Conservation (phyloP, 2,797 vertebrate species). For the Phataginus tricuspis region DNA sequence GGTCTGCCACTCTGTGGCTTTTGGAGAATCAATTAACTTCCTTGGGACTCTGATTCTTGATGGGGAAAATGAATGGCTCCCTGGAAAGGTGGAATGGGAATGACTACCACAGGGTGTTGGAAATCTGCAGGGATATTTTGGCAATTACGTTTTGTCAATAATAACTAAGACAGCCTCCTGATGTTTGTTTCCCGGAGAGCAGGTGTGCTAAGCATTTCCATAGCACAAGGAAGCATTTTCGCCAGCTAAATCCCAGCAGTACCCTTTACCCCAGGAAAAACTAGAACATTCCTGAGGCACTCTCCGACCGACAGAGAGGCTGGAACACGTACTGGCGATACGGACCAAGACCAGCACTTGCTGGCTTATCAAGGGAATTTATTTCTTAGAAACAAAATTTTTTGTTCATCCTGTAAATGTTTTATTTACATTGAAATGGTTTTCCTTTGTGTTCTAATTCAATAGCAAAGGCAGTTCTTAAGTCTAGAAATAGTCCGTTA, state of each 20-base stretch:
- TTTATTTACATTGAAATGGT: neutral
- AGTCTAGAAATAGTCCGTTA: neutral
- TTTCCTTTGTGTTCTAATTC: neutral
- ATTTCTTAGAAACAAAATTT: neutral
- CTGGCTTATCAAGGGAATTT: neutral
- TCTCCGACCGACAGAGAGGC: neutral
- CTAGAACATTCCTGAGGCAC: neutral
- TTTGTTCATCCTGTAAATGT: neutral
- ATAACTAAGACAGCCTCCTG: neutral
- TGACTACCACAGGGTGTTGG: neutral
- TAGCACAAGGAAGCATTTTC: neutral
- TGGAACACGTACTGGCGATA: neutral
- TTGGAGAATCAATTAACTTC: neutral
- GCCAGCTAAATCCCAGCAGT: neutral
- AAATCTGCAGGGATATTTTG: neutral
- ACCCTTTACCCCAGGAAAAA: neutral
- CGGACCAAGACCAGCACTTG: neutral
- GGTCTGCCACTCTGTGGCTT: neutral
- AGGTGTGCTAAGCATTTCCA: neutral
- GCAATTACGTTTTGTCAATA: neutral
- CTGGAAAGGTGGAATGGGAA: neutral
- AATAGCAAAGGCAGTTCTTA: neutral
- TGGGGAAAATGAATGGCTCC: neutral
- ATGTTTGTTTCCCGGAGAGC: neutral
- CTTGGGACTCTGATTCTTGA: neutral